These are phyloP conservation scores for Brienomyrus brachyistius DNA, from an alignment of 2,113 vertebrate species.

Conservation along the genomic window DNA sequence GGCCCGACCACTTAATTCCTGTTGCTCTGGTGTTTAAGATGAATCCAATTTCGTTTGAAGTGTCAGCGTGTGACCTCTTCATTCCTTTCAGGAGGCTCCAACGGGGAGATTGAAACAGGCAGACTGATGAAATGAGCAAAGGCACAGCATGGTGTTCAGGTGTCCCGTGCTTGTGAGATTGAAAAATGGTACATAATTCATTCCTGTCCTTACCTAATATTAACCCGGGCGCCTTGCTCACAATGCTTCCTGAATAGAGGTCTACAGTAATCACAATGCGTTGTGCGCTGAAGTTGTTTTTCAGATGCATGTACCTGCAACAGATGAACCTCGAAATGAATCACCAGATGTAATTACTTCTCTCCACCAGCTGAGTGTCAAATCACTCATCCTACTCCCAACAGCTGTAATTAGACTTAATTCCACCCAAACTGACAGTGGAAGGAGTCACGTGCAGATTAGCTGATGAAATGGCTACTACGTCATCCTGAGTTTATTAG, in stretches of 20 bases:
- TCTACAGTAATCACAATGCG: background rate
- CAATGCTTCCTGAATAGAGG: background rate
- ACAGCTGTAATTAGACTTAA: background rate
- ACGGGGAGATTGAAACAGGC: background rate
- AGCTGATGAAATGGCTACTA: background rate
- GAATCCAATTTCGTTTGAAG: background rate
- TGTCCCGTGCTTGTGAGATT: background rate
- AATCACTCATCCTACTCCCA: background rate
- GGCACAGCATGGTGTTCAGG: background rate
- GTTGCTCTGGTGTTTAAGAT: background rate
- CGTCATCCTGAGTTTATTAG: background rate
- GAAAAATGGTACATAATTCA: background rate
- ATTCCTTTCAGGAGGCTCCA: background rate
- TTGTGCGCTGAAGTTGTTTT: background rate
- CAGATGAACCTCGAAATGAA: background rate
- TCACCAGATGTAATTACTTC: background rate
- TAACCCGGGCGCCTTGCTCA: background rate
- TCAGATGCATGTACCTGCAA: background rate
- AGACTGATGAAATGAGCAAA: background rate
- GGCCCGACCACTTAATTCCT: background rate
- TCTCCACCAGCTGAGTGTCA: background rate
- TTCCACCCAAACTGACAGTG: background rate
- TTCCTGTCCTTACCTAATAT: background rate
- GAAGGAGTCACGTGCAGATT: background rate
- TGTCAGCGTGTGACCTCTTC: background rate